Conservation (phyloP, 2,113 vertebrate species). For the Ammodramus savannarum region DNA sequence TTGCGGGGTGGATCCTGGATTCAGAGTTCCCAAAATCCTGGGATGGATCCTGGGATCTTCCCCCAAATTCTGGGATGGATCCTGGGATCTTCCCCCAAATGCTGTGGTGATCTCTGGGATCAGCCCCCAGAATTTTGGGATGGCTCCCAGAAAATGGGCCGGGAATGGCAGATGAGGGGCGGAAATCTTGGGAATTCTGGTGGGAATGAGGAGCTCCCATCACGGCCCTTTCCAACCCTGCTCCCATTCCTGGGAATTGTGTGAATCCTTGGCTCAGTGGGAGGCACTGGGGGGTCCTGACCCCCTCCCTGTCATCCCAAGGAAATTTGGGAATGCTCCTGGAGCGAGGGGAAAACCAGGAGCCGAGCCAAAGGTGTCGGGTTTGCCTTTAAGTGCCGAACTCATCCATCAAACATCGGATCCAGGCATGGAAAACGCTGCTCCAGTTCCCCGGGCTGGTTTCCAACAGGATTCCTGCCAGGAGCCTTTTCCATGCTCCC, state of each 20-base stretch:
- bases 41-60: background rate
- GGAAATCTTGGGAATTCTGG: background rate
- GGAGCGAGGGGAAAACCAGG: background rate
- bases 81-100: background rate
- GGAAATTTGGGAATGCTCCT: background rate
- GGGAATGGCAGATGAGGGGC: rapidly evolving
- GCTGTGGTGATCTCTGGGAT: background rate
- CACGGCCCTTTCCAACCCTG: background rate
- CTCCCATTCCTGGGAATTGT: background rate
- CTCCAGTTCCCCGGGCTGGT: background rate
- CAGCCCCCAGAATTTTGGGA: background rate
- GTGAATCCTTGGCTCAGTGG: background rate
- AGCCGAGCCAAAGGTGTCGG: background rate
- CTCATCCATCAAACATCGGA: background rate
- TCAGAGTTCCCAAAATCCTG: no score
- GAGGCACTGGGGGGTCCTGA: rapidly evolving
- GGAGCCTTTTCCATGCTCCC: background rate
- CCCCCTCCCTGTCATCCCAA: background rate
- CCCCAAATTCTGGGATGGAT: background rate
- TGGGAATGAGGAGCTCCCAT: background rate
- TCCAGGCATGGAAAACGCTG: background rate
- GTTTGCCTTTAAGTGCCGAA: background rate
- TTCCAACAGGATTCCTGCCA: background rate
- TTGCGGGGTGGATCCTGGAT: no score
- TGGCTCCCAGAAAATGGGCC: background rate